Percentiles rank a stretch among this genome's conserved stretches.
Conservation (phyloP, 2,888 invertebrate species). For the Melitaea athalia region DNA sequence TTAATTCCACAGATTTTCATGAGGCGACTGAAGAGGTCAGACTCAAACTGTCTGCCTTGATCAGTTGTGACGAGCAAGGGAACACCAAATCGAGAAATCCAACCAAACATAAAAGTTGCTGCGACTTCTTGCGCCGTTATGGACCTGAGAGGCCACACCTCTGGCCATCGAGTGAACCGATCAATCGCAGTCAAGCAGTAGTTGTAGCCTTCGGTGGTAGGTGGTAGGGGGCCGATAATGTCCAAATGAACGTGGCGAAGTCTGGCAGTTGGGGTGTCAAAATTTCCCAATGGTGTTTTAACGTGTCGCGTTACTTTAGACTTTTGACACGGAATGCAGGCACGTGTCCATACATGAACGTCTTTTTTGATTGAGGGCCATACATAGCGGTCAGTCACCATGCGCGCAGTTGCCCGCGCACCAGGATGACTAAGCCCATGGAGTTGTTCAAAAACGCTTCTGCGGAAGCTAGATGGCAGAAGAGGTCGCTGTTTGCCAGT, state of each 20-base stretch:
- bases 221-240: slow-evolving; percentile 44
- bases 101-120: slow-evolving; percentile 14
- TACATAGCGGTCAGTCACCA: slow-evolving; percentile 51
- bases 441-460: slow-evolving; percentile 25
- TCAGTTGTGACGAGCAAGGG: slow-evolving; percentile 28
- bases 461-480: slow-evolving; percentile 27
- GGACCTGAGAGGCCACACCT: slow-evolving; percentile 38
- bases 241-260: slow-evolving; percentile 56
- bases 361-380: slow-evolving; percentile 53
- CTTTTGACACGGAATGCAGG: slow-evolving; percentile 51
- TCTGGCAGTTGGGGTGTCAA: slow-evolving; percentile 31
- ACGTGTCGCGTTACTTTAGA: slow-evolving; percentile 37
- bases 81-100: slow-evolving; percentile 35
- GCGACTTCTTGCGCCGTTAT: slow-evolving; percentile 37
- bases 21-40: too few species aligned
- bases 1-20: too few species aligned
- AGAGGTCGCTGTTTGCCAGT: slow-evolving; percentile 34
- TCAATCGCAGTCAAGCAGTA: slow-evolving; percentile 45
- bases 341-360: slow-evolving; percentile 46
- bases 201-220: slow-evolving; percentile 11
- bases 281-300: slow-evolving; percentile 29
- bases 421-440: slow-evolving; percentile 41
- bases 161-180: slow-evolving; percentile 35
- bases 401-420: slow-evolving; percentile 24
- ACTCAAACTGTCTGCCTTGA: slow-evolving; percentile 32